Base-by-base conservation (phyloP, 2,888 invertebrate genomes). In the Patella caerulea region DNA sequence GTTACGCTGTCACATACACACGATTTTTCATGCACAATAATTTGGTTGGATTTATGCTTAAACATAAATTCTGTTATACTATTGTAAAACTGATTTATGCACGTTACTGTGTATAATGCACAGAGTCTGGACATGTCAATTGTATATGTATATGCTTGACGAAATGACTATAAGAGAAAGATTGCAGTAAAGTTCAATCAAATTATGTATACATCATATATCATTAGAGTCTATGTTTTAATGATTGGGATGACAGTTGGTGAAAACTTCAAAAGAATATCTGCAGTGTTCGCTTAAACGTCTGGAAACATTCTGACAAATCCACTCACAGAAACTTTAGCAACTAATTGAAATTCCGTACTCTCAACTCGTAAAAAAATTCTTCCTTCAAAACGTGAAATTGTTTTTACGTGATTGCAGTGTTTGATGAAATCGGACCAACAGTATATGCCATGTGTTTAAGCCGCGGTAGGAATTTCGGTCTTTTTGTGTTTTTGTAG, bases 201-300 rank as follows among this genome's bases (percentile, higher is more conserved):
- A 45, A 45, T 45, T 45, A 7, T 65, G 24, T 12, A 65, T 65
- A 24, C 65, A 65, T 65, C 65, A 65, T 65, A 65, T 65, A 65
- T 65, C 65, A 65, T 24, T 65, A 65, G 19, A 24, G 19, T 65
- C 24, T 65, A 11, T 65, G 19, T 65, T 65, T 65, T 65, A 65
- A 65, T 65, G 65, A 65, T 65, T 11, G 24, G 65, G 11, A 24
- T 65, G 65, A 65, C 65, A 65, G 65, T 65, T 65, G 24, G 19
- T 65, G 24, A 24, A 24, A 65, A 65, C 65, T 65, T 65, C 65
- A 65, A 65, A 65, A 65, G 65, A 65, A 65, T 65, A 65, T 65
- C 65, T 65, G 65, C 65, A 65, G 65, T 65, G 65, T 65, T 65
- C 19, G 65, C 24, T 65, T 65, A 65, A 65, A 65, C 65, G 65